Base-by-base conservation (phyloP, 2,888 invertebrate genomes). In the Chaitophorus viminalis region DNA sequence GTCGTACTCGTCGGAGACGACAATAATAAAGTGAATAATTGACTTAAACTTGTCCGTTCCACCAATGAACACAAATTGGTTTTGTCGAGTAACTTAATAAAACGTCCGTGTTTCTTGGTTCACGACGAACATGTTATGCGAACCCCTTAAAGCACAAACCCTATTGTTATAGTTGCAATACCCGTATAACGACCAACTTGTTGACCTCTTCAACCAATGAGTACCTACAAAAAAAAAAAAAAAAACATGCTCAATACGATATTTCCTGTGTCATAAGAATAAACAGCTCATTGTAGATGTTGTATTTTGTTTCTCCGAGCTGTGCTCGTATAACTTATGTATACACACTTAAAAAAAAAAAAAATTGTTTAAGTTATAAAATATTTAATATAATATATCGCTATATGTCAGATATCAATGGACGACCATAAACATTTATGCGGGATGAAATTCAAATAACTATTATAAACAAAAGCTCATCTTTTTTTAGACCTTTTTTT, bases 71-170 rank as follows among this genome's bases (percentile, higher is more conserved):
- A 39, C 52, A 54, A 86, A 79, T 86, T 79, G 54, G 72, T 29
- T 86, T 46, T 72, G 84, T 72, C 76, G 54, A 39, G 21, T 86
- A 86, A 86, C 86, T 86, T 72, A 86, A 79, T 86, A 86, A 70
- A 84, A 84, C 33, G n/a, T 60, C 74, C 74, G 60, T 60, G 82
- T 83, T 83, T 60, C 74, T 75, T n/a, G 21, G 74, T 75, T 36
- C 54, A 11, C 25, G 68, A 11, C 25, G 68, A 52, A 76, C 68
- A 31, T 33, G 46, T 65, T 33, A 76, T n/a, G n/a, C 39, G 46
- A 84, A 39, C 31, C 31, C 31, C 65, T 76, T 84, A 76, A n/a
- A 65, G 39, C n/a, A 31, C 18, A 17, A 46, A 68, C 31, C n/a
- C 65, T 68, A 76, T 76, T 76, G 31, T 68, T 9, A 84, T 75